Evolutionary conservation across 2,888 invertebrate species (phyloP).

Genomic region (Drosophila acutilabella): DNA sequence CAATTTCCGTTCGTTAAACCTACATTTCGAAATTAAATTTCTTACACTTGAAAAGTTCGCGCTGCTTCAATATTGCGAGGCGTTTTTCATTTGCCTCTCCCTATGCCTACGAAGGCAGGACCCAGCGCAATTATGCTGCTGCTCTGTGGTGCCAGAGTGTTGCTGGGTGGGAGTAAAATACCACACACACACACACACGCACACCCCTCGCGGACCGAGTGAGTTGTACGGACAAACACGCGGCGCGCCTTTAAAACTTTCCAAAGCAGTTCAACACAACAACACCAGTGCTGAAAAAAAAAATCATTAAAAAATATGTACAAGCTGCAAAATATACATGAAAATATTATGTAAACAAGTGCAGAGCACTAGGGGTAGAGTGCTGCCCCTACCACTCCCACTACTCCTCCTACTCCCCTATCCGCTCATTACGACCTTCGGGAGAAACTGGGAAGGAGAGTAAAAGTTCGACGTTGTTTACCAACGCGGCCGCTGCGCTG

Average conservation of each 20-base stretch:
- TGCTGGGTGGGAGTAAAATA: not conserved
- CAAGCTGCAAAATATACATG: conserved; percentile 69
- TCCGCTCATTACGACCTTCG: conserved; percentile 67
- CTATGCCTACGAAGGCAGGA: not conserved
- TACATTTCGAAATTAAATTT: conserved; percentile 80
- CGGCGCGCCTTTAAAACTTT: conserved; percentile 65
- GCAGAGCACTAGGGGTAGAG: conserved; percentile 22
- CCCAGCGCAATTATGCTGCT: conserved; percentile 67
- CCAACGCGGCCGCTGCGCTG: conserved; percentile 47
- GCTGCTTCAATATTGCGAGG: conserved; percentile 69
- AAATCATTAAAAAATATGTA: conserved; percentile 70
- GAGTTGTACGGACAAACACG: conserved; percentile 57
- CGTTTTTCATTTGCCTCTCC: conserved; percentile 62
- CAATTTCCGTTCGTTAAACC: conserved; percentile 81
- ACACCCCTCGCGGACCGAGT: conserved; percentile 26
- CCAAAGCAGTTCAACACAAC: conserved; percentile 23
- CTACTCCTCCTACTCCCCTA: not conserved
- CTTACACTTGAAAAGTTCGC: conserved; percentile 79
- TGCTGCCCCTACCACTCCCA: not conserved
- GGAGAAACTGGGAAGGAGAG: conserved; percentile 22
- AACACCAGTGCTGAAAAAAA: conserved; percentile 12
- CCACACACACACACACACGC: conserved; percentile 13
- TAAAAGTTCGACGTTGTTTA: conserved; percentile 58
- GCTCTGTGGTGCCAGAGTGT: conserved; percentile 14
- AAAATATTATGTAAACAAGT: conserved; percentile 73